Base-by-base conservation (phyloP, 2,888 invertebrate species). In the Rhogogaster chlorosoma region DNA sequence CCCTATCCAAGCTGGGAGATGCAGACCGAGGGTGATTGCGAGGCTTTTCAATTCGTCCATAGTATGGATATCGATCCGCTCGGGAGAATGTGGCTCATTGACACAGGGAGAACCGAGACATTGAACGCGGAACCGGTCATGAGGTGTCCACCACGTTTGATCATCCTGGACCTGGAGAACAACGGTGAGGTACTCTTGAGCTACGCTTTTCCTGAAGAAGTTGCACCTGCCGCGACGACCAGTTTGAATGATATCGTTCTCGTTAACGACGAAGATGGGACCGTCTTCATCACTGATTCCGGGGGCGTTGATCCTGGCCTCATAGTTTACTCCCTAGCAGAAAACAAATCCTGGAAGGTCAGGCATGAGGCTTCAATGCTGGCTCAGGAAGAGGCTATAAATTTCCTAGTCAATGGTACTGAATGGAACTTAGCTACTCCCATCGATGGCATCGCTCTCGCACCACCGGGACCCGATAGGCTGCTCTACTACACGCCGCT, bases 1-100 rank as follows among this genome's bases (percentile, higher is more conserved):
- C 96, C 97, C 5, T 97, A 95, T 92, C 97, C 97, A 86, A 95
- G 94, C 87, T 97, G 97, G 97, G 94, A 94, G 29, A 95, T 95
- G 94, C 97, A 97, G 90, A 92, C 93, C 29, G 87, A 96, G 77
- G 96, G 96, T 0, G 95, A 97, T 90, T 97, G 97, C 92, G 92
- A 93, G 22, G 95, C 96, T 1, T 94, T 97, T 86, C 97, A 97
- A 91, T 96, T 96, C 90, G 96, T 97, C 36, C 97, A 97, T 92
- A 96, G 96, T 88, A 94, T 97, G 87, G 97, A 97, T 91, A 95
- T 97, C 77, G 97, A 97, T 92, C 94, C 95, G 2, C 94, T 95
- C 86, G 96, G 97, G 5, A 93, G 96, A 12, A 95, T 97, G 95
- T 93, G 96, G 95, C 95, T 95, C 49, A 94, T 96, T 80, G 97